These are phyloP conservation scores for Harpagoxenus sublaevis DNA, from an alignment of 2,888 invertebrate species.

Conservation along the genomic window DNA sequence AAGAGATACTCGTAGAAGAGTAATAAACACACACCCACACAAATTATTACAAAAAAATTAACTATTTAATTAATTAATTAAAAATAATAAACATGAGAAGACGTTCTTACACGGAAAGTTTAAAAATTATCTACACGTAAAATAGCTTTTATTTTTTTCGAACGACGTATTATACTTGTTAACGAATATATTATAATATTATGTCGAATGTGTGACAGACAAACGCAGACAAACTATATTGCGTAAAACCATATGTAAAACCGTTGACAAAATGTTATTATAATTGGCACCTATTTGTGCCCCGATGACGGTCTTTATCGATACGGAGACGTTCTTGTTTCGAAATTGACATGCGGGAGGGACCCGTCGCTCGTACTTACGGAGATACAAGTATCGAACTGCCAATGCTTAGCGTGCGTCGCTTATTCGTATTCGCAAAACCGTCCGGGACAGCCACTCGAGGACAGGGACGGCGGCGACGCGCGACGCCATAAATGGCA, in stretches of 20 bases:
- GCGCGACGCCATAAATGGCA: slow-evolving; percentile 73
- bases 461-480: slow-evolving; percentile 58
- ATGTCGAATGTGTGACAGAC: background rate
- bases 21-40: background rate
- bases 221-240: background rate
- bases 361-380: background rate
- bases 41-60: background rate
- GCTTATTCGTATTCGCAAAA: slow-evolving; percentile 53
- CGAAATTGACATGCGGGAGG: background rate
- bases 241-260: background rate
- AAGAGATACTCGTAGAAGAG: background rate
- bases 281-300: background rate
- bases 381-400: background rate
- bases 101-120: background rate
- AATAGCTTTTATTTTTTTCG: background rate
- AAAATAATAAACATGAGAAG: background rate
- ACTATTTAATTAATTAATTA: background rate
- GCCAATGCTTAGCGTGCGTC: slow-evolving; percentile 4
- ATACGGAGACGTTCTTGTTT: background rate
- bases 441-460: slow-evolving; percentile 53
- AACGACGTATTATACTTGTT: background rate
- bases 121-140: background rate
- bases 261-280: background rate
- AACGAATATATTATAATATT: background rate
- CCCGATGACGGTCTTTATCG: background rate